Base-by-base conservation (phyloP, 2,888 invertebrate genomes). In the Metalampra italica region DNA sequence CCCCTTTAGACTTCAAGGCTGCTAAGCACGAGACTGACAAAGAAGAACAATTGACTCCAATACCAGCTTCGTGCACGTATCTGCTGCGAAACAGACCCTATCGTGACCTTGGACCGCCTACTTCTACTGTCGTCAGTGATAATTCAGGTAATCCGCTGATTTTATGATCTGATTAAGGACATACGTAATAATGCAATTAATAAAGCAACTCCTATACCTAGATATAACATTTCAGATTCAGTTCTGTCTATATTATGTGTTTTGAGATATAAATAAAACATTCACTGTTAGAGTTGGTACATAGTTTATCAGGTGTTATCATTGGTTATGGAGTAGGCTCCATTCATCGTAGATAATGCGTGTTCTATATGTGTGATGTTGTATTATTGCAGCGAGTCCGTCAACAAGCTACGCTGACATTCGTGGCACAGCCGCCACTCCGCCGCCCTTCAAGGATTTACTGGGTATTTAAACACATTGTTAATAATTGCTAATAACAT, bases 291-390 rank as follows among this genome's bases (percentile, higher is more conserved):
- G 57, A 62, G 61, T 61, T 56, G 53, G 52, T 50, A 57, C 59
- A 54, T 50, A 53, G 67, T 74, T 83, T 82, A 83, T 84, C 82
- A 68, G 49, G 56, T 65, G 74, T 84, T 84, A 85, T 87, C 85
- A 62, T n/a, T 57, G 50, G 64, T 60, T 76, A 77, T 82, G 71
- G 75, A 81, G 75, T 75, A 75, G 68, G 75, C 62, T n/a, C 65
- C 70, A 72, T 77, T 80, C 76, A 78, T 69, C 63, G 62, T 56
- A 72, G 78, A 82, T 83, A 83, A 75, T 71, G 57, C 62, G 54
- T 49, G 53, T 54, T 49, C 56, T 56, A 60, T 56, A 47, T 56
- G 59, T 55, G 60, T 55, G 59, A 63, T 66, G 64, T 75, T 58
- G n/a, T n/a, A n/a, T 75, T 68, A 61, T 84, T 85, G 66, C 78